Evolutionary conservation across 1,140 invertebrate genomes (phyloP).

Genomic region (Drosophila miranda): DNA sequence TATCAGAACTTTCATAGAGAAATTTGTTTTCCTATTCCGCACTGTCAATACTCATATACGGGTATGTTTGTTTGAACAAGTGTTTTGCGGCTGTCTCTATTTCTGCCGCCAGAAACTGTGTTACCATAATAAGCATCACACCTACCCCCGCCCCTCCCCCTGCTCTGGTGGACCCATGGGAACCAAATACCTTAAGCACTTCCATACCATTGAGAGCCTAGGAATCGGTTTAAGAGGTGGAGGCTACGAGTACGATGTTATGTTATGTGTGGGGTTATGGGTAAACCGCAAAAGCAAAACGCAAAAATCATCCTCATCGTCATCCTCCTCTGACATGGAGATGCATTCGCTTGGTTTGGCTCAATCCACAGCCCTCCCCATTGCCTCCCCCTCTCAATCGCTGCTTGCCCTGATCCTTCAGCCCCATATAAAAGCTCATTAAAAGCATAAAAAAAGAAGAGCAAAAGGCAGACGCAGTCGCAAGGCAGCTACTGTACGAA

Average conservation of each 20-base stretch:
- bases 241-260: too few relatives aligned
- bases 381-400: background rate
- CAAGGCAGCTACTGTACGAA: conserved; percentile 71
- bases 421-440: conserved; percentile 77
- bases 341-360: conserved; percentile 34
- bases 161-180: conserved; percentile 15
- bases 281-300: conserved; percentile 42
- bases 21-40: background rate
- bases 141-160: too few relatives aligned
- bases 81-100: conserved; percentile 36
- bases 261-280: conserved; percentile 9
- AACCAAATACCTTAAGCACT: conserved; percentile 26
- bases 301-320: conserved; percentile 24
- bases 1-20: too few relatives aligned
- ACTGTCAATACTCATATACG: background rate
- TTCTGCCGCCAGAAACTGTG: conserved; percentile 33
- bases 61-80: conserved; percentile 20
- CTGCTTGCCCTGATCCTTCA: conserved; percentile 17
- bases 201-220: conserved; percentile 17
- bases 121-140: conserved; percentile 31
- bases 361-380: conserved; percentile 22
- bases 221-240: conserved; percentile 15
- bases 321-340: conserved; percentile 38
- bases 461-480: conserved; percentile 9
- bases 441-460: conserved; percentile 68